Conservation (phyloP, 2,888 invertebrate genomes). For the Odontothrips loti region DNA sequence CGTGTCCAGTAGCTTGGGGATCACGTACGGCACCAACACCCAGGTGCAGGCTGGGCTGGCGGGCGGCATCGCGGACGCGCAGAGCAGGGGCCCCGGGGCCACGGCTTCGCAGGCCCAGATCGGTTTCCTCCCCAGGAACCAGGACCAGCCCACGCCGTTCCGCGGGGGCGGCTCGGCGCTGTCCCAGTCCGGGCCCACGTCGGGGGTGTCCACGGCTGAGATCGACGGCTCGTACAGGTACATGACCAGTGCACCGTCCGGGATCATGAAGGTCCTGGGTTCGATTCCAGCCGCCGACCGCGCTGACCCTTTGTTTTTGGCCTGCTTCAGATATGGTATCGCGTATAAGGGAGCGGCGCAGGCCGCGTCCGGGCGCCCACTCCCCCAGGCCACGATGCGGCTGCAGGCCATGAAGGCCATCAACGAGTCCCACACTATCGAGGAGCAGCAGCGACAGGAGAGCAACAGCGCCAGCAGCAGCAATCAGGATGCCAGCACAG, state of each 20-base stretch:
- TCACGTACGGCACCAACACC: constrained; percentile 70
- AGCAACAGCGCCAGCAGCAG: neutral
- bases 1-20: constrained; percentile 69
- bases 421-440: neutral
- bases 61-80: constrained; percentile 81
- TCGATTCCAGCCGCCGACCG: too few relatives aligned
- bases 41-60: constrained; percentile 76
- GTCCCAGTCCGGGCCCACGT: constrained; percentile 68
- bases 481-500: constrained; percentile 9
- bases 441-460: neutral
- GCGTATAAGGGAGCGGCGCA: constrained; percentile 77
- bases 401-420: constrained; percentile 33
- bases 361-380: constrained; percentile 62
- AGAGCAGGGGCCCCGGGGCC: constrained; percentile 76
- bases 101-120: constrained; percentile 87
- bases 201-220: constrained; percentile 78
- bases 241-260: too few relatives aligned
- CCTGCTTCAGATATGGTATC: constrained; percentile 62
- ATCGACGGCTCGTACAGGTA: constrained; percentile 64
- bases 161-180: constrained; percentile 73
- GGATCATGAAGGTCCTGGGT: neutral
- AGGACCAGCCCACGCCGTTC: constrained; percentile 55
- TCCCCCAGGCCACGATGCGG: constrained; percentile 30
- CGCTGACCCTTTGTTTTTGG: neutral
- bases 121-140: constrained; percentile 70